Evolutionary conservation across 2,113 vertebrate species (phyloP).

Genomic region (western clawed frog (Xenopus tropicalis)): UCB_Xtro_10.0 CM004444.2:81283501-81284000

Average conservation of each 20-base stretch:
- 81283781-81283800: not conserved
- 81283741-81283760: not conserved
- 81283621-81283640: not conserved
- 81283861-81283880: not conserved
- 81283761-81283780: not conserved
- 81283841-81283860: not conserved
- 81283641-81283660: slow-evolving; percentile 15
- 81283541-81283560: slow-evolving; percentile 5
- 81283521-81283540: not conserved
- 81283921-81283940: too few relatives aligned
- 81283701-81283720: slow-evolving; percentile 12
- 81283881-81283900: not conserved
- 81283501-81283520: slow-evolving; percentile 21
- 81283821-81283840: not conserved
- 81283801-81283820: not conserved
- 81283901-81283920: too few relatives aligned
- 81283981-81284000: too few relatives aligned
- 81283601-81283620: not conserved
- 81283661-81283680: not conserved
- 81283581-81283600: not conserved
- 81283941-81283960: too few relatives aligned
- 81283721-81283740: not conserved
- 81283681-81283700: not conserved
- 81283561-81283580: not conserved
- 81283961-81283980: too few relatives aligned